A percentile compares a stretch with the other conserved stretches of the same genome.
Evolutionary conservation across 2,888 invertebrate species (phyloP).

Genomic region (Drepanosiphum platanoidis): DNA sequence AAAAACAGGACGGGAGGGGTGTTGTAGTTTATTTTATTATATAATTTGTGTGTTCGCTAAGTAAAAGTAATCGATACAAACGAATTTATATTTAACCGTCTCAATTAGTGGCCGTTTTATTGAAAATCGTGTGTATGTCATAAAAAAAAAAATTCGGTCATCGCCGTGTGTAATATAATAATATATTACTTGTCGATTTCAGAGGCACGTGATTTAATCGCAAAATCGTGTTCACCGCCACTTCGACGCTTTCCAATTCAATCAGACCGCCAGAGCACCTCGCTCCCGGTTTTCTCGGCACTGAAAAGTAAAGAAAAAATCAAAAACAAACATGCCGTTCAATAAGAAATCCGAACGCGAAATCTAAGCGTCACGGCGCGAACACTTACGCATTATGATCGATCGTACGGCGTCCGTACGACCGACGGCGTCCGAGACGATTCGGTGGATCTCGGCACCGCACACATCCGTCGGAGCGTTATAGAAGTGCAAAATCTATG

Average conservation of each 20-base stretch:
- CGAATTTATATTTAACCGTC: too few relatives aligned
- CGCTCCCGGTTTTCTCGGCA: slow-evolving; percentile 17
- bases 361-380: background rate
- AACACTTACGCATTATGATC: slow-evolving; percentile 39
- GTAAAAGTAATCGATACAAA: too few relatives aligned
- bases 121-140: too few relatives aligned
- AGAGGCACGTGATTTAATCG: slow-evolving; percentile 15
- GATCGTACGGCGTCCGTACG: slow-evolving; percentile 24
- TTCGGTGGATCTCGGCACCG: background rate
- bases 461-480: slow-evolving; percentile 42
- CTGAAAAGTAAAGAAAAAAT: background rate
- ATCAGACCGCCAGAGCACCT: slow-evolving; percentile 47
- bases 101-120: too few relatives aligned
- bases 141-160: too few relatives aligned
- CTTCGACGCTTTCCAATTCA: slow-evolving; percentile 17
- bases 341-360: background rate
- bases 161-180: too few relatives aligned
- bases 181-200: slow-evolving; percentile 24
- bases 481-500: slow-evolving; percentile 49
- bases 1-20: too few relatives aligned
- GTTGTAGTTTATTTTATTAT: too few relatives aligned
- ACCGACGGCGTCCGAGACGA: background rate
- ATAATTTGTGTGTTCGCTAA: too few relatives aligned
- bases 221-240: slow-evolving; percentile 11
- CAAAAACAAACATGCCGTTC: background rate